These are phyloP conservation scores for Chiloscyllium punctatum DNA, from an alignment of 2,797 vertebrate genomes.

Conservation along the genomic window DNA sequence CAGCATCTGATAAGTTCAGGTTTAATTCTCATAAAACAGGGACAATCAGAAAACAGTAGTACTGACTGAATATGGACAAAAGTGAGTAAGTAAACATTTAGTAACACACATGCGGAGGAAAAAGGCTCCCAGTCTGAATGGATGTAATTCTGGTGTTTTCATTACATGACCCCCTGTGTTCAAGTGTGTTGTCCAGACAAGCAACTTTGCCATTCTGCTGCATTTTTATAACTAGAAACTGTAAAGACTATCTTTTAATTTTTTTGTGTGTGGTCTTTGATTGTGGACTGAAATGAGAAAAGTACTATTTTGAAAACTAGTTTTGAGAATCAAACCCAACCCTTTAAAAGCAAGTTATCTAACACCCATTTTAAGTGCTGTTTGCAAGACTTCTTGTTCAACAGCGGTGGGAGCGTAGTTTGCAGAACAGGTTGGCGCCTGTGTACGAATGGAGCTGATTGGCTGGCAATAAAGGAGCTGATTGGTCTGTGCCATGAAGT, in stretches of 20 bases:
- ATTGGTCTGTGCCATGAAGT: no score
- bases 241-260: no score
- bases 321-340: no score
- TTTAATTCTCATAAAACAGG: neutral
- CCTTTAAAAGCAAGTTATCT: no score
- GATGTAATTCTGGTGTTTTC: neutral
- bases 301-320: neutral
- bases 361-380: no score
- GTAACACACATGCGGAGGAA: neutral
- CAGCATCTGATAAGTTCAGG: neutral
- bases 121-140: neutral
- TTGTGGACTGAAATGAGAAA: neutral
- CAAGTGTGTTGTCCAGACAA: neutral
- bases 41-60: neutral
- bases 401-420: no score
- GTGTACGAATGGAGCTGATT: no score
- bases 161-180: neutral
- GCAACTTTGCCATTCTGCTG: neutral
- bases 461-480: no score
- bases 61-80: neutral
- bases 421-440: no score
- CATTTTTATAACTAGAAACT: neutral
- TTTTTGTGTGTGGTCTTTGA: no score
- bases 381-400: no score
- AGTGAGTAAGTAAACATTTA: no score